phyloP scores from a whole-genome alignment of 1,140 invertebrate species.

The Brachionus paranguensis region DNA sequence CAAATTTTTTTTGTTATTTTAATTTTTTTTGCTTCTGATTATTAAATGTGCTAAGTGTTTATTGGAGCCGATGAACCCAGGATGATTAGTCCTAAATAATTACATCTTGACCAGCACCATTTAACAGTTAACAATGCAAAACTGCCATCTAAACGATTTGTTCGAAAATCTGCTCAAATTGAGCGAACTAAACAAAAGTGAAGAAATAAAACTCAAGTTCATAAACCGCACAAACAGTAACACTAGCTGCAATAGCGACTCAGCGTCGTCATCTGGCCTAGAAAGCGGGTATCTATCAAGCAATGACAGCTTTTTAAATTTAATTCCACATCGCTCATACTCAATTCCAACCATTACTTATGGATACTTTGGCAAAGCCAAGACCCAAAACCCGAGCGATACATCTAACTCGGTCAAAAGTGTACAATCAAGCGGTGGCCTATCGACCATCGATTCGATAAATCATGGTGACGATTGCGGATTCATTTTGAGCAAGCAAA shows the following conservation, averaged over 20 bases:
- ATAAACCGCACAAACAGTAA: conserved; percentile 16
- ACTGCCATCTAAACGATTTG: not conserved
- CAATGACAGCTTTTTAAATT: not conserved
- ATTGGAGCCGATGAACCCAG: not conserved
- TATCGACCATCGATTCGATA: not conserved
- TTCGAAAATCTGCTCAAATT: conserved; percentile 20
- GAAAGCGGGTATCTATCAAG: conserved; percentile 31
- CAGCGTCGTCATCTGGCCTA: not conserved
- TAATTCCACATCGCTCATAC: not conserved
- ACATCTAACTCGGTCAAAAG: not conserved
- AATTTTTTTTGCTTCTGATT: not conserved
- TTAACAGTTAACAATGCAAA: not conserved
- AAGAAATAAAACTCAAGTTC: not conserved
- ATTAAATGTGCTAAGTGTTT: not conserved
- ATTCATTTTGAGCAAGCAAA: not conserved
- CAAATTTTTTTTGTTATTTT: not conserved
- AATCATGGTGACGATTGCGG: conserved; percentile 27
- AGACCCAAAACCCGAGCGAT: not conserved
- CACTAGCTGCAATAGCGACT: conserved; percentile 5
- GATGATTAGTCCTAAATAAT: not conserved
- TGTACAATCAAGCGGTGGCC: not conserved
- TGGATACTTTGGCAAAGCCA: conserved; percentile 21
- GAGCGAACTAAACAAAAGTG: not conserved
- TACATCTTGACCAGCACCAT: not conserved
- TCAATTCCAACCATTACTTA: conserved; percentile 4